These are phyloP conservation scores for Pantala flavescens DNA, from an alignment of 1,140 invertebrate species.

Conservation along the genomic window DNA sequence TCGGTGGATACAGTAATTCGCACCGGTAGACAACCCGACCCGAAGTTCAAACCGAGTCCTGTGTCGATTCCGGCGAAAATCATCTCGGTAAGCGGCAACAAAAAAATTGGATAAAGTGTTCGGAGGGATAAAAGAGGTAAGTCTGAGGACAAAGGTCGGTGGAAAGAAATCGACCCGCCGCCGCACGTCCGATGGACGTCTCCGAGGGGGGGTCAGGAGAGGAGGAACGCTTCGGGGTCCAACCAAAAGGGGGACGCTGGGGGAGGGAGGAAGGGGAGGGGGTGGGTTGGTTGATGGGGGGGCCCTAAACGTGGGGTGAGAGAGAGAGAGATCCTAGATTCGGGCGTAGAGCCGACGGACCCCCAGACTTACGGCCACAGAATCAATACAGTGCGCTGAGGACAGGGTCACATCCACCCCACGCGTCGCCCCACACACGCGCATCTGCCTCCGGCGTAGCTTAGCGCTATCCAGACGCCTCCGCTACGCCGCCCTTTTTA, in stretches of 20 bases:
- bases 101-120: too few species aligned
- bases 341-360: not conserved
- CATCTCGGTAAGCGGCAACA: too few species aligned
- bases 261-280: not conserved
- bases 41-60: too few species aligned
- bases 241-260: not conserved
- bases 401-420: not conserved
- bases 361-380: slow-evolving; percentile 1
- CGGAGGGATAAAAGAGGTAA: too few species aligned
- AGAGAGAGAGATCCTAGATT: not conserved
- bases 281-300: not conserved
- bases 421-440: not conserved
- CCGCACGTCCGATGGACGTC: too few species aligned
- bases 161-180: too few species aligned
- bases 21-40: too few species aligned
- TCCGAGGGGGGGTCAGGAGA: not conserved
- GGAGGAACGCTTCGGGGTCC: not conserved
- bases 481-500: not conserved
- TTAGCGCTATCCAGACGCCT: not conserved
- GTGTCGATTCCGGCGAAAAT: too few species aligned
- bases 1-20: too few species aligned
- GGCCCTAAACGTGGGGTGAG: not conserved
- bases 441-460: not conserved
- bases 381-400: not conserved
- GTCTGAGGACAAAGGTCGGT: too few species aligned